Conservation (phyloP, 2,113 vertebrate genomes). For the Shinisaurus crocodilurus region DNA sequence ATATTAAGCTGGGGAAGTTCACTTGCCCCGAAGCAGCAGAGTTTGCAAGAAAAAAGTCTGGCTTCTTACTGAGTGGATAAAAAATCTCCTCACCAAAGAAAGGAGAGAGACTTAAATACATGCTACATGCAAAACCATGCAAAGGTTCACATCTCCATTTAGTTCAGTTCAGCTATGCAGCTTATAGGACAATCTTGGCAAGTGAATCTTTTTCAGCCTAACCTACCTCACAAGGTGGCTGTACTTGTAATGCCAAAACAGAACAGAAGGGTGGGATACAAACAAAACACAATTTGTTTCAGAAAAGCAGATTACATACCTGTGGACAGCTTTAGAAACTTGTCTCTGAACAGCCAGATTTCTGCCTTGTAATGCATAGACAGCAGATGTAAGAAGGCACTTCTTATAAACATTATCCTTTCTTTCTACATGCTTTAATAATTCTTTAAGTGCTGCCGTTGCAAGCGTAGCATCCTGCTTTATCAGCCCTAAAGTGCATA, state of each 20-base stretch:
- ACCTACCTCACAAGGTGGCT: not conserved
- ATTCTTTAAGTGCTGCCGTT: constrained; percentile 89
- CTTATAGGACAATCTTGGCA: not conserved
- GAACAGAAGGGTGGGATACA: not conserved
- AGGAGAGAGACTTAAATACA: not conserved
- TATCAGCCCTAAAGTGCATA: constrained; percentile 91
- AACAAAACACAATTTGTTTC: not conserved
- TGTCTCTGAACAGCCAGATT: constrained; percentile 83
- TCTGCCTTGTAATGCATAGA: constrained; percentile 88
- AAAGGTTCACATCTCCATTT: not conserved
- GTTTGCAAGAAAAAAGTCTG: not conserved
- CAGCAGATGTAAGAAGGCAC: constrained; percentile 86
- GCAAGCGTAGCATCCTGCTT: constrained; percentile 87
- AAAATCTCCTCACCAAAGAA: not conserved
- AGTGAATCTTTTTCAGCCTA: not conserved
- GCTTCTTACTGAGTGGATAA: not conserved
- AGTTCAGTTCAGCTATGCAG: not conserved
- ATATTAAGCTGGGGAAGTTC: not conserved
- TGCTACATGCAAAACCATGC: not conserved
- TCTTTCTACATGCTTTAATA: constrained; percentile 82
- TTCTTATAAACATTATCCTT: constrained; percentile 76
- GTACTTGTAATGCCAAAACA: not conserved
- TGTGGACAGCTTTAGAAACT: constrained; percentile 88
- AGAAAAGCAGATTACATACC: constrained; percentile 72
- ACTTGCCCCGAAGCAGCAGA: not conserved